Evolutionary conservation across 1,140 invertebrate species (phyloP).

Genomic region (Drosophila nasuta): DNA sequence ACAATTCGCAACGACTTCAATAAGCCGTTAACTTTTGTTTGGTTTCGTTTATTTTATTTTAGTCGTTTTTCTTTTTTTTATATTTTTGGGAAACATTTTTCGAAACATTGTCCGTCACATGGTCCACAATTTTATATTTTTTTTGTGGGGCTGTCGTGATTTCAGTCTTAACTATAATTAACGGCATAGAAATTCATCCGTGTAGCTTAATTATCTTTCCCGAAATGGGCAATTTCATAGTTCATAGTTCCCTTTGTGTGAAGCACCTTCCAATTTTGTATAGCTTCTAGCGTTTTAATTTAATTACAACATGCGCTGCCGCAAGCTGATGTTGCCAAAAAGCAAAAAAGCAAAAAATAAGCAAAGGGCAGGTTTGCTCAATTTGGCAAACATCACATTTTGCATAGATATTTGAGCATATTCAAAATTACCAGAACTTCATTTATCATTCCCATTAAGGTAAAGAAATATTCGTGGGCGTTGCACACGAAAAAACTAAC

Average conservation of each 20-base stretch:
- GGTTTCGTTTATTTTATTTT: slow-evolving; percentile 17
- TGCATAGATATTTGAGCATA: slow-evolving; percentile 50
- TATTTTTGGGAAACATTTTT: slow-evolving; percentile 54
- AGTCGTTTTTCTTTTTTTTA: slow-evolving; percentile 14
- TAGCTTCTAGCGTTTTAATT: slow-evolving; percentile 22
- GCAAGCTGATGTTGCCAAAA: slow-evolving; percentile 23
- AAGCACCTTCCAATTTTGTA: slow-evolving; percentile 10
- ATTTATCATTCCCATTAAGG: slow-evolving; percentile 52
- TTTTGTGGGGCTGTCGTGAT: slow-evolving; percentile 32
- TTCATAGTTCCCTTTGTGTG: not conserved
- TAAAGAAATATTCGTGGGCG: slow-evolving; percentile 38
- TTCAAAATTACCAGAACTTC: slow-evolving; percentile 43
- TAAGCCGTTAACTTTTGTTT: slow-evolving; percentile 37
- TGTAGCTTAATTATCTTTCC: slow-evolving; percentile 55
- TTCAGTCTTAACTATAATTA: slow-evolving; percentile 66
- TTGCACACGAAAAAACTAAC: not conserved
- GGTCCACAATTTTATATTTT: slow-evolving; percentile 34
- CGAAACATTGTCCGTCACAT: slow-evolving; percentile 57
- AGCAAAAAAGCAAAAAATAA: not conserved
- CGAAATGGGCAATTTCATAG: slow-evolving; percentile 37
- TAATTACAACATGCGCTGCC: not conserved
- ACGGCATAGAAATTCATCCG: slow-evolving; percentile 48
- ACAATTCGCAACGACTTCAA: slow-evolving; percentile 68
- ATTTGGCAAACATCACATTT: slow-evolving; percentile 32
- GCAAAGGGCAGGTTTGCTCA: not conserved